phyloP scores from a whole-genome alignment of 1,140 invertebrate genomes.

The Rhopalosiphum maidis region DNA sequence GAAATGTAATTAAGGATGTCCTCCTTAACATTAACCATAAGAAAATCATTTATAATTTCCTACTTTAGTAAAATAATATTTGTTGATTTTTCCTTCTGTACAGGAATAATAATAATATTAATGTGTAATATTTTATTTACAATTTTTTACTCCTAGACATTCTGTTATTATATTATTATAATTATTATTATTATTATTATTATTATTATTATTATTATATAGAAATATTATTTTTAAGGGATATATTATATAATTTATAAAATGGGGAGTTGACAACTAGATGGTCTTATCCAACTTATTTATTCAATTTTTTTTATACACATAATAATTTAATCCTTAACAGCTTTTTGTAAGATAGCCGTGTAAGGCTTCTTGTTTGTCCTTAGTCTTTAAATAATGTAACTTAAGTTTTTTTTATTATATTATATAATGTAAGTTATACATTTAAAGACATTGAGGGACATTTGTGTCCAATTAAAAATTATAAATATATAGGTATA shows the following conservation, averaged over 20 bases:
- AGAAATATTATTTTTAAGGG: conserved; percentile 54
- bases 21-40: conserved; percentile 45
- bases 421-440: conserved; percentile 58
- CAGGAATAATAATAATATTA: conserved; percentile 55
- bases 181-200: conserved; percentile 33
- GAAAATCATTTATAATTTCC: conserved; percentile 57
- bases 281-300: conserved; percentile 54
- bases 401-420: conserved; percentile 56
- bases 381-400: conserved; percentile 57
- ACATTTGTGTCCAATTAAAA: conserved; percentile 49
- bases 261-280: conserved; percentile 49
- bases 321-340: conserved; percentile 46
- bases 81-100: conserved; percentile 58
- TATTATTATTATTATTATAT: conserved; percentile 50
- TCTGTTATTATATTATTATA: conserved; percentile 55
- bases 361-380: conserved; percentile 51
- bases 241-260: conserved; percentile 56
- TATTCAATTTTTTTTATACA: conserved; percentile 55
- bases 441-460: conserved; percentile 54
- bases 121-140: conserved; percentile 57
- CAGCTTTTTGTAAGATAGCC: conserved; percentile 53
- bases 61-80: conserved; percentile 58
- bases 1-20: conserved; percentile 49
- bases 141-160: conserved; percentile 57
- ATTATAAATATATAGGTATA: conserved; percentile 50